These are phyloP conservation scores for Capreolus pygargus DNA, from an alignment of 2,113 vertebrate species.

Conservation along the genomic window DNA sequence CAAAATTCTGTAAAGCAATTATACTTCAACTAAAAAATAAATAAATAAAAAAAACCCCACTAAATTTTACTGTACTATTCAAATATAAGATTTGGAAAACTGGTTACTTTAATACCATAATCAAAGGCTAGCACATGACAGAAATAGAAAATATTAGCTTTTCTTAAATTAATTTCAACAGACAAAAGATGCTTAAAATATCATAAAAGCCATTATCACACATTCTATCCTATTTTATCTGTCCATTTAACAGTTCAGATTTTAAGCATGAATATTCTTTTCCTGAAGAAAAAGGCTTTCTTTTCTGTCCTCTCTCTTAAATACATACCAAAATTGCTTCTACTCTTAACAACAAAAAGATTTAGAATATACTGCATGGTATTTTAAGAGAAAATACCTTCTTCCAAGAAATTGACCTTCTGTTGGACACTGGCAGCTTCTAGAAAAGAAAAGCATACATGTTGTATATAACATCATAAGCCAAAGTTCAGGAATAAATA, in stretches of 20 bases:
- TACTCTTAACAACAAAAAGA: not conserved
- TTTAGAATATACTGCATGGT: not conserved
- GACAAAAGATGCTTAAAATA: constrained; percentile 2
- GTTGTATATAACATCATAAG: not conserved
- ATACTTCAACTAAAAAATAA: not conserved
- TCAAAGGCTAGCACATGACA: not conserved
- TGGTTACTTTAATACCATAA: constrained; percentile 19
- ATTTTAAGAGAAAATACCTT: constrained; percentile 64
- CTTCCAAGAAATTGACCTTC: constrained; percentile 55
- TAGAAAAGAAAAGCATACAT: constrained; percentile 45
- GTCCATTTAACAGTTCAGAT: not conserved
- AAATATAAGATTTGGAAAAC: constrained; percentile 46
- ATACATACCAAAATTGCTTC: not conserved
- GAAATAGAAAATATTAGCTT: not conserved
- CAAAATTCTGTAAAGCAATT: not conserved
- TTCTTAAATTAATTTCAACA: not conserved
- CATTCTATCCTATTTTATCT: not conserved
- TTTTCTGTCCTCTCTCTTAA: not conserved
- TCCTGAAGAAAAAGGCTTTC: not conserved
- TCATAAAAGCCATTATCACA: not conserved
- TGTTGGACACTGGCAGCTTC: constrained; percentile 13
- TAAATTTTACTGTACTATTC: constrained; percentile 9
- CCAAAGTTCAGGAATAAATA: not conserved
- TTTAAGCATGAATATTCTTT: not conserved
- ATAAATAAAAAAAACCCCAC: not conserved